Base-by-base conservation (phyloP, 2,113 vertebrate species). In the Microcebus jonahi region DNA sequence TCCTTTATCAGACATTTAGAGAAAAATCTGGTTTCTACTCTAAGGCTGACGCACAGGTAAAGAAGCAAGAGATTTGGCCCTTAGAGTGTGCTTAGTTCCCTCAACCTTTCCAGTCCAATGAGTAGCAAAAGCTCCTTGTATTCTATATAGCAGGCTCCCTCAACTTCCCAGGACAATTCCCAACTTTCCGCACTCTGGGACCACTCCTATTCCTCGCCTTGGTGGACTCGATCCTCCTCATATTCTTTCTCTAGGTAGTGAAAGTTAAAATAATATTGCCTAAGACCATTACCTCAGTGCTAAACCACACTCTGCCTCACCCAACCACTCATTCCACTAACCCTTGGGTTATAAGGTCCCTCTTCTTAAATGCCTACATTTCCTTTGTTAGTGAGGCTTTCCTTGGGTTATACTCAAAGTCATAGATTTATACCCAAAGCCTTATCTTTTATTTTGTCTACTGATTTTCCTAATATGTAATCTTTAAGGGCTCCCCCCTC, bases 371-470 rank as follows among this genome's bases (percentile, higher is more conserved):
- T 68, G 31, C 34, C 12, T 61, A 53, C 5, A 10, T 71, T 93
- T 3, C 14, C 39, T 76, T 94, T 67, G 39, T 63, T 88, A 97
- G 50, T 63, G 71, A 84, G 50, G 59, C 31, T 61, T 6, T 80
- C 50, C 91, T n/a, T 39, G 10, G 8, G 50, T 85, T n/a, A 77
- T 85, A 27, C 20, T 27, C 20, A 68, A 95, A 81, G n/a, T 36
- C 39, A 48, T 73, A 55, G 13, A 1, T 57, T 84, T 39, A 79
- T 90, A 27, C 34, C 13, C 20, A 75, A 96, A 82, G 27, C 39
- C 48, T 55, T 79, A 63, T 55, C n/a, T 91, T 95, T 95, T 90
- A 70, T 85, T 63, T 42, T 75, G 39, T 88, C 82, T 93, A 45
- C 45, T 1, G 8, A 68, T 29, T 90, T 94, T 94, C n/a, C n/a